Conservation (phyloP, 2,888 invertebrate genomes). For the Amblyteles armatorius region DNA sequence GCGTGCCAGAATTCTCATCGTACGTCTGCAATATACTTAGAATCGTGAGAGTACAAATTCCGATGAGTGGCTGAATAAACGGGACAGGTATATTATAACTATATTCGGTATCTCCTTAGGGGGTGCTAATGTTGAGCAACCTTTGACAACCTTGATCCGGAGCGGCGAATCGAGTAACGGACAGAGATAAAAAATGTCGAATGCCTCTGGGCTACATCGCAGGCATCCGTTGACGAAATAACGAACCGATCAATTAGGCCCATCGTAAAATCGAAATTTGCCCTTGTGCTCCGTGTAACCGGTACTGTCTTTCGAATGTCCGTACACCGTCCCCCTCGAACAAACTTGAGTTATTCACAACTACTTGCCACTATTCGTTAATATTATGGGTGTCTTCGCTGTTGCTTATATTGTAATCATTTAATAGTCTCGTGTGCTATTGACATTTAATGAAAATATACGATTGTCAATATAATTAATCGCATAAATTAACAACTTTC, state of each 20-base stretch:
- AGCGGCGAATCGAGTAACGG: constrained; percentile 65
- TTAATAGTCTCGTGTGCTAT: no score
- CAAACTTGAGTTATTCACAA: not conserved
- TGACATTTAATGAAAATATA: no score
- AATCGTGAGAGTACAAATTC: not conserved
- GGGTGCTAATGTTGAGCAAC: constrained; percentile 20
- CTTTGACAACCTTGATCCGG: constrained; percentile 47
- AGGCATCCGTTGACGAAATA: constrained; percentile 70
- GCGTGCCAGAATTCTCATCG: not conserved
- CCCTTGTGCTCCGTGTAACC: constrained; percentile 4
- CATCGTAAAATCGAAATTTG: constrained; percentile 78
- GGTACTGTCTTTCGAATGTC: not conserved
- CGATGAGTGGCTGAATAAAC: constrained; percentile 1
- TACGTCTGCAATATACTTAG: not conserved
- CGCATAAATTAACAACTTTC: no score
- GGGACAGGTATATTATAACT: constrained; percentile 14
- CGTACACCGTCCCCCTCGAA: not conserved
- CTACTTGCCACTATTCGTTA: not conserved
- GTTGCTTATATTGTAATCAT: no score
- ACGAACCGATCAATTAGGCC: constrained; percentile 79
- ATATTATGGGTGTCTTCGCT: not conserved
- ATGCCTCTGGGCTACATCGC: constrained; percentile 33
- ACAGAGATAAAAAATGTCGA: constrained; percentile 69
- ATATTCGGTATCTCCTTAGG: constrained; percentile 25
- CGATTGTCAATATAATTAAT: no score